Percentiles rank a stretch among this genome's conserved stretches.
Evolutionary conservation across 2,797 vertebrate species (phyloP).

Genomic region (Danio albolineatus): DNA sequence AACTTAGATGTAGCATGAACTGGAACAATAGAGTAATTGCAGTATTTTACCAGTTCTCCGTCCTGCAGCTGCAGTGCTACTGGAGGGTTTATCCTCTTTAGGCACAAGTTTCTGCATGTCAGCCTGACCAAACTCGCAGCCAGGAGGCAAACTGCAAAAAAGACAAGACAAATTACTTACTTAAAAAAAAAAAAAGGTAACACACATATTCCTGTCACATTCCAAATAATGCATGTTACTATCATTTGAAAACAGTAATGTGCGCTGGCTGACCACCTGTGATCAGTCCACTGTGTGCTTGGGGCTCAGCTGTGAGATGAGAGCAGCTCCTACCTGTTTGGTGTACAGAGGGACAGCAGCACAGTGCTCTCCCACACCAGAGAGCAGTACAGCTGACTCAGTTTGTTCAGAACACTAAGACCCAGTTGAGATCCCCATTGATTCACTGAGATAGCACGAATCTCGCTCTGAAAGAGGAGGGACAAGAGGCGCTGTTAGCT

Average conservation of each 20-base stretch:
- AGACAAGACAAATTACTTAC: background rate
- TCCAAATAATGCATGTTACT: too few species aligned
- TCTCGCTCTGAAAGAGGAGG: constrained; percentile 87
- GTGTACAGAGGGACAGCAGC: constrained; percentile 92
- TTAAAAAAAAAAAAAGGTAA: background rate
- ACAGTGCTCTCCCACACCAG: constrained; percentile 97
- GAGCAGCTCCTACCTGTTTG: constrained; percentile 85
- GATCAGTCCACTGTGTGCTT: background rate
- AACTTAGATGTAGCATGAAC: constrained; percentile 13
- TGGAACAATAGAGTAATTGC: constrained; percentile 16
- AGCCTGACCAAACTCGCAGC: constrained; percentile 95
- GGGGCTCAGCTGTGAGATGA: background rate
- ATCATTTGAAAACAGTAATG: too few species aligned
- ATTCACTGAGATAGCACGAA: constrained; percentile 95
- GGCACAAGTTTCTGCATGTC: constrained; percentile 97
- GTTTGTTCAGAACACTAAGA: constrained; percentile 91
- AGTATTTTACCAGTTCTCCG: constrained; percentile 83
- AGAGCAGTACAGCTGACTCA: constrained; percentile 96
- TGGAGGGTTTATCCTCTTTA: constrained; percentile 89
- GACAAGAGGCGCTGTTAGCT: background rate
- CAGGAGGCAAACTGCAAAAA: constrained; percentile 85
- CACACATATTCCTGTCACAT: too few species aligned
- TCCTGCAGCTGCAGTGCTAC: constrained; percentile 78
- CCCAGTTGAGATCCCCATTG: constrained; percentile 97
- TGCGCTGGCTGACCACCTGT: too few species aligned